These are phyloP conservation scores for Netelia melanura DNA, from an alignment of 2,888 invertebrate genomes.

Conservation along the genomic window DNA sequence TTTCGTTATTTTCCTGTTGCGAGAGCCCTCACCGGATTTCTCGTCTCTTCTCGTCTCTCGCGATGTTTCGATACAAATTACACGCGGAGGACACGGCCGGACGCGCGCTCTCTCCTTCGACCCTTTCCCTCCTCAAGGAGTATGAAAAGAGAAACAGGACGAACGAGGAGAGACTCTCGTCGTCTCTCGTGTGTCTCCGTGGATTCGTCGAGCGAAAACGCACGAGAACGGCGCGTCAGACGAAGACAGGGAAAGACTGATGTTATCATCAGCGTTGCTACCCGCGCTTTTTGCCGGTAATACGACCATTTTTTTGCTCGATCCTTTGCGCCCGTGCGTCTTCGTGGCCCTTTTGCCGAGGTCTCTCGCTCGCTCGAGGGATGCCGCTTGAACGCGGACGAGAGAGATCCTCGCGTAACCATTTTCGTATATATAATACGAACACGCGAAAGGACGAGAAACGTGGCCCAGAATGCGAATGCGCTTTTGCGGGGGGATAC, in stretches of 20 bases:
- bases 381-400: neutral
- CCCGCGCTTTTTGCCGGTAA: conserved; percentile 72
- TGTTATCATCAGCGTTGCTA: conserved; percentile 80
- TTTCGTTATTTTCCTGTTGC: conserved; percentile 43
- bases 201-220: conserved; percentile 46
- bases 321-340: conserved; percentile 41
- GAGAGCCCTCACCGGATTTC: conserved; percentile 69
- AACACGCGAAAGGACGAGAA: conserved; percentile 23
- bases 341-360: neutral
- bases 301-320: conserved; percentile 69
- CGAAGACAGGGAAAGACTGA: conserved; percentile 77
- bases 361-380: conserved; percentile 47
- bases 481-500: conserved; percentile 35
- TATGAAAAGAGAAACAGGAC: conserved; percentile 65
- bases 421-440: conserved; percentile 56
- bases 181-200: neutral
- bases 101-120: conserved; percentile 51
- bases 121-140: conserved; percentile 18
- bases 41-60: conserved; percentile 70
- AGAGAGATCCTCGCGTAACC: conserved; percentile 52
- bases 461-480: conserved; percentile 68
- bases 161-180: conserved; percentile 53
- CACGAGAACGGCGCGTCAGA: conserved; percentile 55
- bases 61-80: conserved; percentile 84
- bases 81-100: conserved; percentile 79